These are phyloP conservation scores for Burhinus bistriatus DNA, from an alignment of 2,113 vertebrate genomes.

Conservation along the genomic window DNA sequence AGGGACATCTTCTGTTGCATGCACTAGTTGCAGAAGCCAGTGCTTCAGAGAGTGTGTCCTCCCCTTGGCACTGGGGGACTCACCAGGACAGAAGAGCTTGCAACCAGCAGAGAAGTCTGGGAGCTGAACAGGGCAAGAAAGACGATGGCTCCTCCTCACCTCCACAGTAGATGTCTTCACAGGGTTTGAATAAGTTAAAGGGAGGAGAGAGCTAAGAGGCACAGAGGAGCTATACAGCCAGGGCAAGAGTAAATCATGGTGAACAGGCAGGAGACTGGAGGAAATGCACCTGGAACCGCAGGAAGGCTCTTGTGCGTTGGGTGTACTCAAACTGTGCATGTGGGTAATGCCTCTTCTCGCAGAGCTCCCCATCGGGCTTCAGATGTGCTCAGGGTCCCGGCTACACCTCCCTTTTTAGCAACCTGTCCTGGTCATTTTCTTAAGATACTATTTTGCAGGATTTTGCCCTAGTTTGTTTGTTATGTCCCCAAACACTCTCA, in stretches of 20 bases:
- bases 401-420: not conserved
- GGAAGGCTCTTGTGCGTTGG: not conserved
- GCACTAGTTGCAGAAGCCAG: not conserved
- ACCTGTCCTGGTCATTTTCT: not conserved
- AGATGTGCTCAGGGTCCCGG: rapidly evolving
- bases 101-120: not conserved
- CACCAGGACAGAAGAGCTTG: not conserved
- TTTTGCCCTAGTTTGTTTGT: not conserved
- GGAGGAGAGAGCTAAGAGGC: not conserved
- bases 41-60: not conserved
- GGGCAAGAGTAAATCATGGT: not conserved
- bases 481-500: not conserved
- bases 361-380: not conserved
- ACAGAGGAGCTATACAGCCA: not conserved
- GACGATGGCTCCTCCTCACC: not conserved
- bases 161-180: not conserved
- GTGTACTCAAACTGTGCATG: not conserved
- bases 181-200: not conserved
- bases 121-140: not conserved
- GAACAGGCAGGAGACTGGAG: not conserved
- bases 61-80: not conserved
- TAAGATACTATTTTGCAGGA: not conserved
- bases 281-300: not conserved
- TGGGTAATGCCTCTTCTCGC: not conserved
- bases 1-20: not conserved